Evolutionary conservation across 1,140 invertebrate species (phyloP).

Genomic region (Nilaparvata lugens): DNA sequence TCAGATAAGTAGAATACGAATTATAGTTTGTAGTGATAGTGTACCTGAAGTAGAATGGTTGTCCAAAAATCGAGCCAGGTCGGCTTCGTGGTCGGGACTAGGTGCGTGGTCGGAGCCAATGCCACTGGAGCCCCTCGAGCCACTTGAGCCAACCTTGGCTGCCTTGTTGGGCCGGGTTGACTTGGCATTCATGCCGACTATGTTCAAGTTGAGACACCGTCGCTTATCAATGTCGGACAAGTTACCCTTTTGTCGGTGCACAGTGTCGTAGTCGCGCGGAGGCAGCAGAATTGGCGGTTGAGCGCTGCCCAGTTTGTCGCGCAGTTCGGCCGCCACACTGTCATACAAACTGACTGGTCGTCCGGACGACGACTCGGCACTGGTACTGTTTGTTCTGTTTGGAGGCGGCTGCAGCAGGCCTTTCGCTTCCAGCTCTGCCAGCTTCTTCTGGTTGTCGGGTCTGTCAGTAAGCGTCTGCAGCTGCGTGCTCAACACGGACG

Average conservation of each 20-base stretch:
- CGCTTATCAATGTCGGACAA: conserved; percentile 68
- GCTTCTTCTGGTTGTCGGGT: conserved; percentile 79
- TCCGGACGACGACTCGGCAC: conserved; percentile 19
- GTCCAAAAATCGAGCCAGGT: conserved; percentile 24
- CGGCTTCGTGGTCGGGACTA: conserved; percentile 41
- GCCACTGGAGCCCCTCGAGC: conserved; percentile 50
- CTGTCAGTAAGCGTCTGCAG: conserved; percentile 70
- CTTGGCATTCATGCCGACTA: conserved; percentile 44
- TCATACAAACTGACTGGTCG: conserved; percentile 69
- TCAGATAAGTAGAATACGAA: background rate
- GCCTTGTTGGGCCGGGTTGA: background rate
- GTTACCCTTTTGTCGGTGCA: conserved; percentile 74
- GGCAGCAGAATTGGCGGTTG: conserved; percentile 71
- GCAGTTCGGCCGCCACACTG: conserved; percentile 81
- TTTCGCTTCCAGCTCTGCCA: conserved; percentile 64
- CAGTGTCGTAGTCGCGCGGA: conserved; percentile 87
- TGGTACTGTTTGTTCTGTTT: conserved; percentile 1
- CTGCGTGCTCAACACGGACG: conserved; percentile 70
- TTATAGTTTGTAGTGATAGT: background rate
- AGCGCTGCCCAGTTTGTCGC: conserved; percentile 66
- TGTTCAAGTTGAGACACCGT: conserved; percentile 58
- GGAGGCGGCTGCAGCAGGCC: conserved; percentile 29
- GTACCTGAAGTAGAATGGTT: conserved; percentile 30
- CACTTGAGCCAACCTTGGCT: conserved; percentile 35
- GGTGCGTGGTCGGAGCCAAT: conserved; percentile 83